These are phyloP conservation scores for Dasysyrphus albostriatus DNA, from an alignment of 2,888 invertebrate species.

Conservation along the genomic window DNA sequence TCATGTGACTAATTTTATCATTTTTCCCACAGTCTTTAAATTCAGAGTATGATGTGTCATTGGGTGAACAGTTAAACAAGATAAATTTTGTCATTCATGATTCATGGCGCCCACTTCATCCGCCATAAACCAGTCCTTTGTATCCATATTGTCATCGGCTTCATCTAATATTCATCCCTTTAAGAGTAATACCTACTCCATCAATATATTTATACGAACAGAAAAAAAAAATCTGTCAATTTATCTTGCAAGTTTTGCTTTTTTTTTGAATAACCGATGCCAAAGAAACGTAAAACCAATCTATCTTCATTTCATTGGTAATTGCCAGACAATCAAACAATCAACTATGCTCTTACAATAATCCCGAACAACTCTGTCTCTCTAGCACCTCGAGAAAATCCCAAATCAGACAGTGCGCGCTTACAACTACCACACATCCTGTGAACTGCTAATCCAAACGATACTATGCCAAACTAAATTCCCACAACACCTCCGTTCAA, in stretches of 20 bases:
- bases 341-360: constrained; percentile 49
- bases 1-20: background rate
- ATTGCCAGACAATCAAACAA: constrained; percentile 63
- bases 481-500: constrained; percentile 51
- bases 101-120: constrained; percentile 31
- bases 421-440: constrained; percentile 50
- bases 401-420: constrained; percentile 37
- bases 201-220: background rate
- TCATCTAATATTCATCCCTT: constrained; percentile 15
- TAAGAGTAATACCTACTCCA: constrained; percentile 13
- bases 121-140: background rate
- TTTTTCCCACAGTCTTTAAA: constrained; percentile 13
- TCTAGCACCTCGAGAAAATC: constrained; percentile 53
- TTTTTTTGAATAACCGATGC: background rate
- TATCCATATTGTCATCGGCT: constrained; percentile 6
- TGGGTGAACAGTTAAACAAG: constrained; percentile 23
- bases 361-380: constrained; percentile 60
- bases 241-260: background rate
- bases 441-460: constrained; percentile 40
- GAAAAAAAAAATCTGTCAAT: background rate
- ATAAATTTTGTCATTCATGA: constrained; percentile 23
- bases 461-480: constrained; percentile 55
- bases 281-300: constrained; percentile 26
- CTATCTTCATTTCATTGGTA: constrained; percentile 63
- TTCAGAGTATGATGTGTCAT: background rate